phyloP scores from a whole-genome alignment of 2,888 invertebrate genomes.

The Drosophila neonasuta region DNA sequence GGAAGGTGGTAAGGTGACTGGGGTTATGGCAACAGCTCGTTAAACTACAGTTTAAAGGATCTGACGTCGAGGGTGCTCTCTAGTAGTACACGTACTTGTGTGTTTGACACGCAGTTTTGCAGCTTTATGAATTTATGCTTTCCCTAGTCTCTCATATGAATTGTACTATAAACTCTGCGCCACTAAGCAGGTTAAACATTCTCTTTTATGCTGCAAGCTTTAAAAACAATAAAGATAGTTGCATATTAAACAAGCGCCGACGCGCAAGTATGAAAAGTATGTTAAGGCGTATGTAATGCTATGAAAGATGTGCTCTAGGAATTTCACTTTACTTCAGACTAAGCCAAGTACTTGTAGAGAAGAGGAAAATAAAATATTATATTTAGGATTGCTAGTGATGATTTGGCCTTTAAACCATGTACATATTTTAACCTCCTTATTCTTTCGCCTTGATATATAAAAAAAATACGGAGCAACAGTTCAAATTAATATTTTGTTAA shows the following conservation, averaged over 20 bases:
- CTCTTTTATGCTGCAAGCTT: conserved; percentile 7
- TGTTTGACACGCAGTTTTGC: conserved; percentile 40
- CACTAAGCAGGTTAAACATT: conserved; percentile 5
- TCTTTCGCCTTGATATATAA: no score
- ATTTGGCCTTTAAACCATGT: no score
- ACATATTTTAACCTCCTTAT: no score
- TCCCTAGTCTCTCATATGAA: not conserved
- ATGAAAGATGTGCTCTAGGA: not conserved
- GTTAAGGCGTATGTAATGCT: not conserved
- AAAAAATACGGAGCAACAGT: no score
- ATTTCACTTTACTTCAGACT: not conserved
- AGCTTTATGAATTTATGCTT: conserved; percentile 22
- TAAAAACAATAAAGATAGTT: conserved; percentile 14
- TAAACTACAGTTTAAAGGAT: conserved; percentile 61
- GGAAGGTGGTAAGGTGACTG: not conserved
- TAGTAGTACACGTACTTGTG: conserved; percentile 19
- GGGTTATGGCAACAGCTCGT: conserved; percentile 59
- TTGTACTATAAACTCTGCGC: conserved; percentile 10
- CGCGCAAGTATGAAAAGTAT: not conserved
- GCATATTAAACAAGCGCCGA: not conserved
- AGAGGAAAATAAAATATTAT: not conserved
- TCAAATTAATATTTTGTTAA: no score
- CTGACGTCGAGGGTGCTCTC: conserved; percentile 43
- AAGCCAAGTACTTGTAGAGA: not conserved
- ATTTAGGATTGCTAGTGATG: no score